Percentiles rank a stretch among this genome's conserved stretches.
These are phyloP conservation scores for Listrodromus nycthemerus DNA, from an alignment of 2,888 invertebrate species.

Conservation along the genomic window DNA sequence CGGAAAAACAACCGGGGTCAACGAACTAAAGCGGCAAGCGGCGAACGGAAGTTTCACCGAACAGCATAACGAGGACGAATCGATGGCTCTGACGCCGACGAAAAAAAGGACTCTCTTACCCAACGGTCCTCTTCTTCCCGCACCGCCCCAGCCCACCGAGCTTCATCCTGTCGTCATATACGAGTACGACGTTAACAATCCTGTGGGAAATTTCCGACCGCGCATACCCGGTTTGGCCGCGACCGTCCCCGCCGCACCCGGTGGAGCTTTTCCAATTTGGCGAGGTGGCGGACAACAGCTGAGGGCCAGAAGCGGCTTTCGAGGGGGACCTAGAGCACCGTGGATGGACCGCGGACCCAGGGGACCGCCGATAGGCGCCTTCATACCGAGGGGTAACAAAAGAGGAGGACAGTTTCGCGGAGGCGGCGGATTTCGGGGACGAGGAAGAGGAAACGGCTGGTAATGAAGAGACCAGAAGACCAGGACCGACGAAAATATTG, in stretches of 20 bases:
- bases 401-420: conserved; percentile 82
- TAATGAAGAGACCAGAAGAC: conserved; percentile 59
- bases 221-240: conserved; percentile 53
- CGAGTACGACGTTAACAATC: conserved; percentile 75
- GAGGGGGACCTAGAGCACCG: conserved; percentile 83
- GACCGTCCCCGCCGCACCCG: conserved; percentile 65
- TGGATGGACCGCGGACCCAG: conserved; percentile 84
- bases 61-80: conserved; percentile 67
- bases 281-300: conserved; percentile 75
- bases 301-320: conserved; percentile 83
- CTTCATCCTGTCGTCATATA: conserved; percentile 72
- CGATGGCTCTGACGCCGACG: conserved; percentile 37
- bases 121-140: conserved; percentile 74
- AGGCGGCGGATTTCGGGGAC: conserved; percentile 77
- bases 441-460: conserved; percentile 79
- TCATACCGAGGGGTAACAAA: conserved; percentile 79
- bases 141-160: conserved; percentile 64
- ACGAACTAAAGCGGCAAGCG: conserved; percentile 74
- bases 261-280: conserved; percentile 81
- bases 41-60: conserved; percentile 75
- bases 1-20: conserved; percentile 64
- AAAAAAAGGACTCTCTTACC: conserved; percentile 72
- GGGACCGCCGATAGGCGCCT: conserved; percentile 75
- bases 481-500: neutral
- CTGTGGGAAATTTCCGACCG: conserved; percentile 55